Base-by-base conservation (phyloP, 2,888 invertebrate species). In the Neria commutata region DNA sequence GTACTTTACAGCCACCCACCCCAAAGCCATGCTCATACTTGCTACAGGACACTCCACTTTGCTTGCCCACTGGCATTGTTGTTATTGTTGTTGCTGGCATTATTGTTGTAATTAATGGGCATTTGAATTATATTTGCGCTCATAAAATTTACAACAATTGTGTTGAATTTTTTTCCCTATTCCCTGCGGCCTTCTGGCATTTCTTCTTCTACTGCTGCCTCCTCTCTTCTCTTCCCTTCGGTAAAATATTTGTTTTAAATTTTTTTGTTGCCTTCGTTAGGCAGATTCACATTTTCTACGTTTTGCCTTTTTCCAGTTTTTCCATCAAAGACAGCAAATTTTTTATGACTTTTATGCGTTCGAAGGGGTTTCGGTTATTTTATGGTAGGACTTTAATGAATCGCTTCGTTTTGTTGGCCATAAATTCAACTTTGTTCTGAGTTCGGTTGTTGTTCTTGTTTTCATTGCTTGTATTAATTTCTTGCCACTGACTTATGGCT, bases 41-140 rank as follows among this genome's bases (percentile, higher is more conserved):
- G 73, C 74, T 74, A 72, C 72, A 71, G 68, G 66, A 73, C 69
- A 63, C 66, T 71, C 70, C 53, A 62, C 63, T 33, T 33, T 61
- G n/a, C 53, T 6, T 37, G 33, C 34, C 33, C 25, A 40, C 21
- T 42, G 25, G 23, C 49, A 47, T 40, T 42, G 54, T 56, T 53
- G 40, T 50, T 47, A 42, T 29, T 48, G 48, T 45, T 54, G 54
- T 45, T 29, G 49, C 40, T 54, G 37, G 19, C 54, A 47, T 62
- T 60, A 53, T 65, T 62, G 60, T 71, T 75, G 73, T 74, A 73
- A 76, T 77, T 77, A 76, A 76, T 74, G 73, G 64, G 64, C 71
- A 74, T 76, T 77, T 76, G 74, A 76, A 76, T 76, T 77, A 76
- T 76, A 76, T 77, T 76, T 76, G 72, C 68, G 72, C 71, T 76